Evolutionary conservation across 2,113 vertebrate species (phyloP).

Genomic region (Parus major): DNA sequence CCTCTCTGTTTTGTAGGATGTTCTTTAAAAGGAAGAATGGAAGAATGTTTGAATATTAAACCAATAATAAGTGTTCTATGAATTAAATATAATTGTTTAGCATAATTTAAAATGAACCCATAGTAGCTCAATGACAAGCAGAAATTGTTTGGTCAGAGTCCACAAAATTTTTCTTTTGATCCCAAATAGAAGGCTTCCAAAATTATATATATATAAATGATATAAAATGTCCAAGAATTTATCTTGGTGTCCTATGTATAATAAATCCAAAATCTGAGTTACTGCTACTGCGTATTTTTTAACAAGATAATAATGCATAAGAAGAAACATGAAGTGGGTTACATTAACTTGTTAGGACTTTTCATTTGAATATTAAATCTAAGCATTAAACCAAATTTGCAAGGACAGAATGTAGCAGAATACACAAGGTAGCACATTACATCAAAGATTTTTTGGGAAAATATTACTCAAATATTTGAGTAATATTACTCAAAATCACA

Average conservation of each 20-base stretch:
- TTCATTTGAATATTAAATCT: not conserved
- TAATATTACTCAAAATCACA: not conserved
- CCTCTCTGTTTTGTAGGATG: not conserved
- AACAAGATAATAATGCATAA: not conserved
- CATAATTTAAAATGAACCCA: not conserved
- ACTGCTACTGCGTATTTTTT: not conserved
- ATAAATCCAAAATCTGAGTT: not conserved
- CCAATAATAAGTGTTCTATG: not conserved
- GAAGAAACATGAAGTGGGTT: not conserved
- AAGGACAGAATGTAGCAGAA: not conserved
- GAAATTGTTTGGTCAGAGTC: not conserved
- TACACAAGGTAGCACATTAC: accelerated
- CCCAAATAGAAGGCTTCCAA: not conserved
- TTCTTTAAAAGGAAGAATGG: not conserved
- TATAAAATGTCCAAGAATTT: not conserved
- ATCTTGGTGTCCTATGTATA: not conserved
- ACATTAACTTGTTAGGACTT: not conserved
- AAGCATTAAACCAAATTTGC: not conserved
- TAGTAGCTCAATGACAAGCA: not conserved
- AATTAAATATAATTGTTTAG: not conserved
- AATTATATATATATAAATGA: too few species aligned
- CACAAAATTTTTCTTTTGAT: not conserved
- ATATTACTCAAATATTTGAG: not conserved
- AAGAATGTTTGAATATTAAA: not conserved
- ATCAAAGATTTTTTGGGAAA: not conserved